These are phyloP conservation scores for Tor tambroides DNA, from an alignment of 2,113 vertebrate species.

Conservation along the genomic window DNA sequence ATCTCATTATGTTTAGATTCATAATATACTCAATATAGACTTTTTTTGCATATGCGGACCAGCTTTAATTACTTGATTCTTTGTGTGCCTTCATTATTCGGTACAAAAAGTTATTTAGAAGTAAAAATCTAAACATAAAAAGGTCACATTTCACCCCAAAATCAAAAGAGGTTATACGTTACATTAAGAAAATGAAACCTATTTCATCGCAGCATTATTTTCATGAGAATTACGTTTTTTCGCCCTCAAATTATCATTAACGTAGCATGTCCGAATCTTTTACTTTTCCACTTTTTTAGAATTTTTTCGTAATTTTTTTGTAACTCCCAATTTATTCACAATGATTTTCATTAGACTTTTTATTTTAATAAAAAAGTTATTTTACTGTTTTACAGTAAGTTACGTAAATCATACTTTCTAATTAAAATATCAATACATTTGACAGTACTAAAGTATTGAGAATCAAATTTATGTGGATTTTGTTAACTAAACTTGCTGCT, in stretches of 20 bases:
- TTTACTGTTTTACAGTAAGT: background rate
- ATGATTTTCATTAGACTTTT: background rate
- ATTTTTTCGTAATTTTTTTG: background rate
- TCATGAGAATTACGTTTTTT: background rate
- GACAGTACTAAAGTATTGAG: background rate
- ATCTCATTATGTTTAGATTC: background rate
- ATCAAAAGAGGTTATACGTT: background rate
- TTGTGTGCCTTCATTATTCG: background rate
- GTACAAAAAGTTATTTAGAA: background rate
- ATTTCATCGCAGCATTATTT: background rate
- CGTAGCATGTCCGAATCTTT: background rate
- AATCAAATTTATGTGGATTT: background rate
- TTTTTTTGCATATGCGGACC: background rate
- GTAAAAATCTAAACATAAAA: background rate
- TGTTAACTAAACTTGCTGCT: background rate
- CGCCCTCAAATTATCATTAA: background rate
- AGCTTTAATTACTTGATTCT: background rate
- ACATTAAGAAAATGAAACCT: background rate
- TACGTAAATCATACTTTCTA: background rate
- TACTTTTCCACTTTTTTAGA: background rate
- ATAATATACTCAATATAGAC: background rate
- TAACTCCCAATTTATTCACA: background rate
- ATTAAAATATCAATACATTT: background rate
- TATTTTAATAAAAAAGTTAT: background rate
- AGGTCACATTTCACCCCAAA: background rate